A percentile compares a stretch with the other conserved stretches of the same genome.
phyloP scores from a whole-genome alignment of 1,140 invertebrate species.

The Drosophila auraria region DNA sequence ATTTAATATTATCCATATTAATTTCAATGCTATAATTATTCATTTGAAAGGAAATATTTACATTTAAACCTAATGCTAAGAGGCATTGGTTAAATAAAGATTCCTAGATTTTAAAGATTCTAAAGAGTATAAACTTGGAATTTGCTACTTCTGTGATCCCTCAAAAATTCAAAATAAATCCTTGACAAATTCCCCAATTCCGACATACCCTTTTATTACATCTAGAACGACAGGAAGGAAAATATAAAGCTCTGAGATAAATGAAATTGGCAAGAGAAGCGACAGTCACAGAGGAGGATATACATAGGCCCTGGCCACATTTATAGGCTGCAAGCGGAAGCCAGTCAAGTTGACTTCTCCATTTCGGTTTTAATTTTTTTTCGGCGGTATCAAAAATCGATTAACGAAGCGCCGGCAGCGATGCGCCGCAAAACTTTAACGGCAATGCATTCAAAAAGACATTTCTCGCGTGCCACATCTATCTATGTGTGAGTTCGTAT shows the following conservation, averaged over 20 bases:
- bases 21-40: background rate
- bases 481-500: slow-evolving; percentile 27
- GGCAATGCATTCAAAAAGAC: slow-evolving; percentile 61
- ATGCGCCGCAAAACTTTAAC: slow-evolving; percentile 61
- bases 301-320: slow-evolving; percentile 23
- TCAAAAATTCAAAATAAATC: background rate
- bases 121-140: background rate
- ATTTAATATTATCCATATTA: background rate
- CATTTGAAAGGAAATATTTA: too few relatives aligned
- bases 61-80: background rate
- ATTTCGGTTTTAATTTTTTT: slow-evolving; percentile 53
- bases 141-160: too few relatives aligned
- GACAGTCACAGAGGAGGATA: slow-evolving; percentile 40
- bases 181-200: background rate
- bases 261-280: slow-evolving; percentile 77
- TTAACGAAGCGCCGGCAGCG: slow-evolving; percentile 73
- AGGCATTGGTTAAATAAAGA: background rate
- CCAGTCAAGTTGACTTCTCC: slow-evolving; percentile 61
- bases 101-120: background rate
- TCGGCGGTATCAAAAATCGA: slow-evolving; percentile 72
- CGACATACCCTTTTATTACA: slow-evolving; percentile 18
- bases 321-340: slow-evolving; percentile 29
- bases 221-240: slow-evolving; percentile 33
- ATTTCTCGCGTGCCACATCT: slow-evolving; percentile 60
- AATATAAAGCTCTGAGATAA: slow-evolving; percentile 77